Percentiles rank a stretch among this genome's conserved stretches.
These are phyloP conservation scores for Megalops cyprinoides DNA, from an alignment of 2,797 vertebrate genomes.

Conservation along the genomic window DNA sequence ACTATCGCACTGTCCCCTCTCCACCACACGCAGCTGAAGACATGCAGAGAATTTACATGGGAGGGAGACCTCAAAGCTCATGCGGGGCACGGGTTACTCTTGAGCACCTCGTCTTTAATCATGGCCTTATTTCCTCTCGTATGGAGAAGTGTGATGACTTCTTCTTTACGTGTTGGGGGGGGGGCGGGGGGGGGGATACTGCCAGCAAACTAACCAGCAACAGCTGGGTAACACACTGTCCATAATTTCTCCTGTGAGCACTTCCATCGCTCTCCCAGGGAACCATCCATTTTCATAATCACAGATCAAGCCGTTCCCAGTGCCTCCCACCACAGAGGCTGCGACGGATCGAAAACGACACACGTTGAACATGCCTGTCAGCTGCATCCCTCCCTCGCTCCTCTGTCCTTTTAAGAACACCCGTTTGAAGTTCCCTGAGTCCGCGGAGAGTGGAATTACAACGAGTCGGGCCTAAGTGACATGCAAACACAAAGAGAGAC, in stretches of 20 bases:
- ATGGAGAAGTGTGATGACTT: background rate
- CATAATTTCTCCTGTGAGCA: background rate
- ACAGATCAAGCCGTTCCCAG: background rate
- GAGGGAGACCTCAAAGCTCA: background rate
- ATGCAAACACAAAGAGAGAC: conserved; percentile 51
- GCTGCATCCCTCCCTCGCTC: background rate
- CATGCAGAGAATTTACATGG: conserved; percentile 13
- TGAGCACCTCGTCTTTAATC: background rate
- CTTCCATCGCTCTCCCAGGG: background rate
- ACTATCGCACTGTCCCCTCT: background rate
- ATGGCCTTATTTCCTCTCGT: too few species aligned
- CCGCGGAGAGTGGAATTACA: conserved; percentile 11
- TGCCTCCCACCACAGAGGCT: background rate
- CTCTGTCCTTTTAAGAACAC: background rate
- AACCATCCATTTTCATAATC: background rate
- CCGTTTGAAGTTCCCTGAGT: conserved; percentile 27
- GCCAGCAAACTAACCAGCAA: background rate
- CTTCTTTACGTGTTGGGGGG: background rate
- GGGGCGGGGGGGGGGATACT: too few species aligned
- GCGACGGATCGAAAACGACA: background rate
- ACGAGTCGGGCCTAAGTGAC: conserved; percentile 21
- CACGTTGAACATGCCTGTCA: background rate
- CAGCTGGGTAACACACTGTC: background rate
- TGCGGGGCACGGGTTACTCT: background rate
- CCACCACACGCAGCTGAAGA: conserved; percentile 11